Percentiles rank a stretch among this genome's conserved stretches.
Evolutionary conservation across 2,888 invertebrate genomes (phyloP).

Genomic region (Trichopria drosophilae): DNA sequence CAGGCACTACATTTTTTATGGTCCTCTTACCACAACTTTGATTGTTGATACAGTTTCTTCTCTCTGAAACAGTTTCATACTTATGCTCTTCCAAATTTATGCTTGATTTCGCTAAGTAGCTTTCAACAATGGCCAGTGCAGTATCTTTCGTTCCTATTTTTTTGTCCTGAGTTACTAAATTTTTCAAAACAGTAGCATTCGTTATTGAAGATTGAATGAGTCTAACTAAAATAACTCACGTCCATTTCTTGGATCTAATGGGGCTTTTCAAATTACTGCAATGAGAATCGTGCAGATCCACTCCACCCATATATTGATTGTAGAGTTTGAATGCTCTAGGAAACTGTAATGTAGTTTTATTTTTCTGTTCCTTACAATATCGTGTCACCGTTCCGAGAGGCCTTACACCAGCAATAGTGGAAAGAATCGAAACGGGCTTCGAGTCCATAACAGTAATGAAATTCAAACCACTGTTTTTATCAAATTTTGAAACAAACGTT

Average conservation of each 20-base stretch:
- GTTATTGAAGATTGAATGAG: slow-evolving; percentile 26
- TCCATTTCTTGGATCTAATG: slow-evolving; percentile 26
- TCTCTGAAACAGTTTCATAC: slow-evolving; percentile 2
- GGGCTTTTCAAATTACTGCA: slow-evolving; percentile 17
- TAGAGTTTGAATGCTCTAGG: slow-evolving; percentile 13
- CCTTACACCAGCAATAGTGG: slow-evolving; percentile 7
- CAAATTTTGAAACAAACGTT: not conserved
- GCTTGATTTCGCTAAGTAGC: slow-evolving; percentile 5
- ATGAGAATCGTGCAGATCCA: slow-evolving; percentile 22
- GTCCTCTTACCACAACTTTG: slow-evolving; percentile 7
- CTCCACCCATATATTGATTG: slow-evolving; percentile 24
- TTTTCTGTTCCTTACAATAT: slow-evolving; percentile 7
- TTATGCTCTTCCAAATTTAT: slow-evolving; percentile 3
- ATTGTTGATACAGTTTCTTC: slow-evolving; percentile 4
- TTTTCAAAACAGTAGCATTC: slow-evolving; percentile 20
- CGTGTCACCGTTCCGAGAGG: slow-evolving; percentile 6
- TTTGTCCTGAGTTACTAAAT: slow-evolving; percentile 7
- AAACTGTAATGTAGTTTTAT: slow-evolving; percentile 11
- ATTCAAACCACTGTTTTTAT: slow-evolving; percentile 9
- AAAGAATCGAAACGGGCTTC: slow-evolving; percentile 16
- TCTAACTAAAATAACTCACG: slow-evolving; percentile 18
- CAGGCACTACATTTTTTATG: no score
- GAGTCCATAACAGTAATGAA: slow-evolving; percentile 3
- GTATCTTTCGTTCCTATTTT: slow-evolving; percentile 10
- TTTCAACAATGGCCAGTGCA: slow-evolving; percentile 4